Evolutionary conservation across 2,113 vertebrate species (phyloP).

Genomic region (Aepyceros melampus): DNA sequence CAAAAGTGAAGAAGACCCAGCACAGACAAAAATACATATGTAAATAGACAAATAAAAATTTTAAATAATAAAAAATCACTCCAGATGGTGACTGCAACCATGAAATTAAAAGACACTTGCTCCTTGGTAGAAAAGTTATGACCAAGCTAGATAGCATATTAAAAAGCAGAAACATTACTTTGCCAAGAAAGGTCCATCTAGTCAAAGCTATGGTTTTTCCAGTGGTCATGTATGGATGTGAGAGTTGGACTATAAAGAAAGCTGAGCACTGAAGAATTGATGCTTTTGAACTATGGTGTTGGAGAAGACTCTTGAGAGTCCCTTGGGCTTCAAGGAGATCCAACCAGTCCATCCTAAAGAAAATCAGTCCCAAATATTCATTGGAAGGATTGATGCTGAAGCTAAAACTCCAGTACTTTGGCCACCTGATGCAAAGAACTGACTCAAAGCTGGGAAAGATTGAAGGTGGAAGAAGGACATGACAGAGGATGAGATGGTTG

Average conservation of each 20-base stretch:
- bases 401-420: neutral
- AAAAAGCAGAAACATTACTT: neutral
- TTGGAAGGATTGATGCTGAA: neutral
- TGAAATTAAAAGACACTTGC: neutral
- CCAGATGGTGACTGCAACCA: neutral
- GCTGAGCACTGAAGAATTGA: neutral
- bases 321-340: neutral
- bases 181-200: rapidly evolving
- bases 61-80: neutral
- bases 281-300: neutral
- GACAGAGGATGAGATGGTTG: neutral
- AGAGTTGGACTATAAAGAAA: neutral
- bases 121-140: neutral
- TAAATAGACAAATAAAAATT: neutral
- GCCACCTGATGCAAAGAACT: neutral
- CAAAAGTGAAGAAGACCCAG: neutral
- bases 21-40: neutral
- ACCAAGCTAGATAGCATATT: neutral
- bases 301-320: neutral
- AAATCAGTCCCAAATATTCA: neutral
- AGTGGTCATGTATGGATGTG: neutral
- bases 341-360: neutral
- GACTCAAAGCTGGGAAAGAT: neutral
- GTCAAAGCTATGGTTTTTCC: neutral
- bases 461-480: neutral